A percentile compares a stretch with the other conserved stretches of the same genome.
phyloP scores from a whole-genome alignment of 2,797 vertebrate genomes.

The Tragelaphus oryx region DNA sequence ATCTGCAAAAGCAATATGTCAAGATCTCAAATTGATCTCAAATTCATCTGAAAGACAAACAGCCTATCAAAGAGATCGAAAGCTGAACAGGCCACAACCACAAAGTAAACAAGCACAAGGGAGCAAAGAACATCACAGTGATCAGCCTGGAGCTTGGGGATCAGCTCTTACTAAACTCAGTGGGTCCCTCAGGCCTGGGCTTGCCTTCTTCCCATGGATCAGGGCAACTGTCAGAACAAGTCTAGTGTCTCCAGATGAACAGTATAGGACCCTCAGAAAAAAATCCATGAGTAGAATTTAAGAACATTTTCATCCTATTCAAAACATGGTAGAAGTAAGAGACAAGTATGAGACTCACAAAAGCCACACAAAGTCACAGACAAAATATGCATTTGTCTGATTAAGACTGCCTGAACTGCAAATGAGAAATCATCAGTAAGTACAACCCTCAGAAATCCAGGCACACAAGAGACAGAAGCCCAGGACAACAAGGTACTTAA shows the following conservation, averaged over 20 bases:
- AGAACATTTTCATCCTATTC: neutral
- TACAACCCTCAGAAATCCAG: neutral
- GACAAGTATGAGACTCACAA: neutral
- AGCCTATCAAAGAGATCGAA: neutral
- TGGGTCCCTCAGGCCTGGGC: neutral
- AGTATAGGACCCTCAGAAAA: neutral
- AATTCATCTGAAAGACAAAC: slow-evolving; percentile 38
- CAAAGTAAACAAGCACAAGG: slow-evolving; percentile 5
- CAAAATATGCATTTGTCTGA: neutral
- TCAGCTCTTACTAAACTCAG: neutral
- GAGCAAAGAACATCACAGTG: neutral
- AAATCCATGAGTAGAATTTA: neutral
- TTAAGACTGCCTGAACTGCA: neutral
- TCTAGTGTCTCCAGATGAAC: neutral
- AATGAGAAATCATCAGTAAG: neutral
- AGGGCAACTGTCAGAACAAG: neutral
- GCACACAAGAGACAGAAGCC: neutral
- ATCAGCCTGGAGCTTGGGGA: neutral
- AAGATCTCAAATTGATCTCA: neutral
- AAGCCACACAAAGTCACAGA: neutral
- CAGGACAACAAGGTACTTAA: slow-evolving; percentile 7
- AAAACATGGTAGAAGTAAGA: neutral
- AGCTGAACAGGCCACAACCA: neutral
- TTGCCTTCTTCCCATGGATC: neutral
- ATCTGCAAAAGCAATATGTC: neutral